Evolutionary conservation across 2,888 invertebrate genomes (phyloP).

Genomic region (Tipula unca): DNA sequence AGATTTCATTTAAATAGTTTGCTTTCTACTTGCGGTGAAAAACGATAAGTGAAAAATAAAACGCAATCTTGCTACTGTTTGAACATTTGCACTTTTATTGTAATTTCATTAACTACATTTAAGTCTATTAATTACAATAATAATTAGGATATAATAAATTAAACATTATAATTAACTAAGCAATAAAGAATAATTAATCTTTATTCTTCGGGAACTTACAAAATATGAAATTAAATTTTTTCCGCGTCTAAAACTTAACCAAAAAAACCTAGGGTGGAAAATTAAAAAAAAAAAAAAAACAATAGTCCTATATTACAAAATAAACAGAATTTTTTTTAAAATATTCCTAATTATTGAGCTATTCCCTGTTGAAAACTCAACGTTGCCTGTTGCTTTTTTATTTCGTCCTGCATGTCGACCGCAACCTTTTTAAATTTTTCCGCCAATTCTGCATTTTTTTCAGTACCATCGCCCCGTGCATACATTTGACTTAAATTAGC

Average conservation of each 20-base stretch:
- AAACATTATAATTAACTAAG: background rate
- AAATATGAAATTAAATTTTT: background rate
- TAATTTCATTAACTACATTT: background rate
- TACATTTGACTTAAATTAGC: slow-evolving; percentile 86
- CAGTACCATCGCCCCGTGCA: slow-evolving; percentile 72
- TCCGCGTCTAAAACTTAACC: background rate
- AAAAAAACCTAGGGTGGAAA: background rate
- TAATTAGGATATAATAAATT: background rate
- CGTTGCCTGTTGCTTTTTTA: slow-evolving; percentile 46
- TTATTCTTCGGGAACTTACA: background rate
- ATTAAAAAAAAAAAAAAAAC: background rate
- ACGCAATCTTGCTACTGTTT: background rate
- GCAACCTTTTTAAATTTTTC: slow-evolving; percentile 65
- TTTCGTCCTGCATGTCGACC: slow-evolving; percentile 58
- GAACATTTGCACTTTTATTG: background rate
- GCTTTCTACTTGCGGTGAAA: background rate
- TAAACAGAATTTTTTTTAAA: background rate
- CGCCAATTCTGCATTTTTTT: slow-evolving; percentile 59
- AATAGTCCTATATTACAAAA: background rate
- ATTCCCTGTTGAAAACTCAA: slow-evolving; percentile 50
- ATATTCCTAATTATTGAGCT: slow-evolving; percentile 23
- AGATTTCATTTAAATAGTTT: too few species aligned
- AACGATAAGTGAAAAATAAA: too few species aligned
- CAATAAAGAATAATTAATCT: background rate
- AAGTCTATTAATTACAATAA: background rate